These are phyloP conservation scores for Metopolophium dirhodum DNA, from an alignment of 1,140 invertebrate genomes.

Conservation along the genomic window DNA sequence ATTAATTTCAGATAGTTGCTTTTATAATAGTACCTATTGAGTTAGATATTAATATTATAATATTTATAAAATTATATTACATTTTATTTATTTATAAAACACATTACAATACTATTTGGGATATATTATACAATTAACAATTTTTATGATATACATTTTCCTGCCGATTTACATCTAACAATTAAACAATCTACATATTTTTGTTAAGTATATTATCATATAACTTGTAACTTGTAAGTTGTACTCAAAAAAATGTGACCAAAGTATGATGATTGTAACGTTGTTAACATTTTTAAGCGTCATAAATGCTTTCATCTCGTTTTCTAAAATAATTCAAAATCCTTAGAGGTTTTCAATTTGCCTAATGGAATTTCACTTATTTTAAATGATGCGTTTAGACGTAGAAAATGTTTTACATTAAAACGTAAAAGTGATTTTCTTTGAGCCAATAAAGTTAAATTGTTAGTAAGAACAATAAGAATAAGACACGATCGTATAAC, in stretches of 20 bases:
- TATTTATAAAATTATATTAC: neutral
- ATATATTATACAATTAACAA: no score
- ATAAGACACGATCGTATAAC: conserved; percentile 37
- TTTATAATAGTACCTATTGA: neutral
- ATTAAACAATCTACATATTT: neutral
- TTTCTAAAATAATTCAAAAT: conserved; percentile 12
- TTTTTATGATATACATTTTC: no score
- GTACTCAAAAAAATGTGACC: neutral
- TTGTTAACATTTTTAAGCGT: neutral
- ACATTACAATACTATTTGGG: neutral
- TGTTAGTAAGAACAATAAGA: conserved; percentile 20
- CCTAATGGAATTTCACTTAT: conserved; percentile 39
- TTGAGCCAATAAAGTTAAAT: conserved; percentile 39
- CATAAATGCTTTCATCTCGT: neutral
- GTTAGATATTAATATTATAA: neutral
- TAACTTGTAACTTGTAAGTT: neutral
- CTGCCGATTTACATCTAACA: no score
- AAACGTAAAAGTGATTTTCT: conserved; percentile 2
- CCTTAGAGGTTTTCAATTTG: conserved; percentile 23
- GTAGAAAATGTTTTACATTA: neutral
- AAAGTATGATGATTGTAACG: neutral
- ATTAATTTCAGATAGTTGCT: neutral
- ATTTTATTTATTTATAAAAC: neutral
- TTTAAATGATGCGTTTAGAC: conserved; percentile 7
- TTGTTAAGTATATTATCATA: neutral